These are phyloP conservation scores for Forbesichthys papilliferus DNA, from an alignment of 2,113 vertebrate species.

Conservation along the genomic window DNA sequence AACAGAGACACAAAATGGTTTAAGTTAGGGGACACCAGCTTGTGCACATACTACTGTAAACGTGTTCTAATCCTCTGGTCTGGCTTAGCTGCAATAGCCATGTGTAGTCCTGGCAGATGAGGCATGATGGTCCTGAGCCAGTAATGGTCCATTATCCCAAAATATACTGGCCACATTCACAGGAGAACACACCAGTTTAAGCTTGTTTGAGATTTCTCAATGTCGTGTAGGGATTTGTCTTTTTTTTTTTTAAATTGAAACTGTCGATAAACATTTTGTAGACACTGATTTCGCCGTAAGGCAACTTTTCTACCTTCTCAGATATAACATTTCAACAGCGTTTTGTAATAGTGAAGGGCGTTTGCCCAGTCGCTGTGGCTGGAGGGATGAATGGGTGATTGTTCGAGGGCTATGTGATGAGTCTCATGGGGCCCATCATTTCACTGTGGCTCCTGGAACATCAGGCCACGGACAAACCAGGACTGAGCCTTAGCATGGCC, in stretches of 20 bases:
- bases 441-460: slow-evolving; percentile 64
- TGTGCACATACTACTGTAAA: no score
- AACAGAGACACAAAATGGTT: slow-evolving; percentile 31
- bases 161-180: slow-evolving; percentile 51
- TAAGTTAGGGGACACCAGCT: slow-evolving; percentile 34
- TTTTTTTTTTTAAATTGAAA: no score
- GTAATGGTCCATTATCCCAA: slow-evolving; percentile 57
- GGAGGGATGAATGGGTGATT: slow-evolving; percentile 71
- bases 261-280: no score
- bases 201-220: background rate
- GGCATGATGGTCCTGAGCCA: slow-evolving; percentile 52
- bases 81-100: slow-evolving; percentile 63
- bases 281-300: no score
- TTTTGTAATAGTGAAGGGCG: slow-evolving; percentile 20
- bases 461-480: slow-evolving; percentile 64
- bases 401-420: slow-evolving; percentile 54
- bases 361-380: slow-evolving; percentile 44
- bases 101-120: slow-evolving; percentile 60
- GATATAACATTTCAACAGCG: slow-evolving; percentile 11
- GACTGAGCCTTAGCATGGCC: slow-evolving; percentile 50
- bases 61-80: slow-evolving; percentile 53
- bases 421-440: slow-evolving; percentile 72
- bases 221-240: background rate
- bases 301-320: background rate
- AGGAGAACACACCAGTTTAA: slow-evolving; percentile 21